Conservation (phyloP, 1,140 invertebrate species). For the Polypedilum vanderplanki region DNA sequence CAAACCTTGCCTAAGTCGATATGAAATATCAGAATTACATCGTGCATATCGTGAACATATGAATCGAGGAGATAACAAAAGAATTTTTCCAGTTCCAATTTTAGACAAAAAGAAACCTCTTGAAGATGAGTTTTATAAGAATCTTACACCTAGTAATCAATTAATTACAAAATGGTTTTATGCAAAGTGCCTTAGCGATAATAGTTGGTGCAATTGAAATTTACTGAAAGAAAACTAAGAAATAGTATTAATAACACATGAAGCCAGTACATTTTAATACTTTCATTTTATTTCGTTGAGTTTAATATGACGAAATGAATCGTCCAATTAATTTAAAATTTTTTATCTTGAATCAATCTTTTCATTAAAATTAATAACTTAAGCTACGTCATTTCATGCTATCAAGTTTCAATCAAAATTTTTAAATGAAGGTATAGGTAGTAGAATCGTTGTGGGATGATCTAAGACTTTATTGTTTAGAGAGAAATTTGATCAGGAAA, state of each 20-base stretch:
- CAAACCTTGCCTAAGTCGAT: slow-evolving; percentile 61
- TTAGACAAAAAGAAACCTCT: slow-evolving; percentile 44
- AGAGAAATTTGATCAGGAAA: not conserved
- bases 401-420: slow-evolving; percentile 33
- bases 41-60: slow-evolving; percentile 72
- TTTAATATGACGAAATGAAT: not conserved
- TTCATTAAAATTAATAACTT: slow-evolving; percentile 38
- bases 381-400: slow-evolving; percentile 40
- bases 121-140: not conserved
- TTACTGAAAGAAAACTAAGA: not conserved
- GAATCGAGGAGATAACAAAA: slow-evolving; percentile 66
- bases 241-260: not conserved
- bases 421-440: not conserved
- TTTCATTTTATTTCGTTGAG: slow-evolving; percentile 2
- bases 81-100: slow-evolving; percentile 71
- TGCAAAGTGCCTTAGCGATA: slow-evolving; percentile 38
- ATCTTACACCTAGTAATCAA: slow-evolving; percentile 28
- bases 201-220: slow-evolving; percentile 35
- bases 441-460: not conserved
- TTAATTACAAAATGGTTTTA: slow-evolving; percentile 37
- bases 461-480: not conserved
- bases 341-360: slow-evolving; percentile 29
- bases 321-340: not conserved
- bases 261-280: not conserved
- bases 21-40: slow-evolving; percentile 52